Conservation (phyloP, 1,140 invertebrate genomes). For the Caenorhabditis inopinata region DNA sequence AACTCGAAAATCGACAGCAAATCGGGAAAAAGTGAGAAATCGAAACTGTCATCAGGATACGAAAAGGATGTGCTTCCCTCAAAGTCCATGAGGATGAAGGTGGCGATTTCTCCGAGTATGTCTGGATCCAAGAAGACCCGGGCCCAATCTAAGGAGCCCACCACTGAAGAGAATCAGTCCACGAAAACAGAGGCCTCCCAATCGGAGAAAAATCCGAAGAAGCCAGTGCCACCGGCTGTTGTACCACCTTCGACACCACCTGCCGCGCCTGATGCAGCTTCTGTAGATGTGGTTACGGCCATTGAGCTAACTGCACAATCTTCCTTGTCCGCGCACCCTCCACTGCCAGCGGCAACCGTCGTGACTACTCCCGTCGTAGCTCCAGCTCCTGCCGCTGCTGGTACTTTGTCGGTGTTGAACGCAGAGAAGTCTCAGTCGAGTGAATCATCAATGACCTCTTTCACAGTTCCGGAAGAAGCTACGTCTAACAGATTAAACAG, state of each 20-base stretch:
- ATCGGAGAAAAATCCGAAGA: not conserved
- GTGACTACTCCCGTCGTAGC: not conserved
- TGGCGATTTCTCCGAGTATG: not conserved
- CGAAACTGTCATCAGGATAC: constrained; percentile 3
- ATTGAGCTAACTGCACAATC: not conserved
- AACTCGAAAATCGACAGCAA: not conserved
- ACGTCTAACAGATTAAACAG: not conserved
- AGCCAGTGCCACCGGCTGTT: not conserved
- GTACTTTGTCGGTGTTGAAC: not conserved
- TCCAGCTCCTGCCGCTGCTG: not conserved
- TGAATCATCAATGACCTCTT: constrained; percentile 2
- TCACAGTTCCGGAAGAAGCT: not conserved
- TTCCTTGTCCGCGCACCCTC: no score
- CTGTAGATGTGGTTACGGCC: not conserved
- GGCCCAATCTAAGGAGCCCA: not conserved
- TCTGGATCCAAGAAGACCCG: not conserved
- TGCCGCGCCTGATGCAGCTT: not conserved
- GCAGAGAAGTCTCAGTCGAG: not conserved
- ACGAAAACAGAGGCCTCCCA: not conserved
- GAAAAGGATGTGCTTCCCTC: constrained; percentile 11
- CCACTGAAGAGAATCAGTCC: not conserved
- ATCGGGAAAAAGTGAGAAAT: not conserved
- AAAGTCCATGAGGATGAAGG: constrained; percentile 9
- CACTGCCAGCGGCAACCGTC: not conserved
- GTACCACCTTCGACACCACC: not conserved